Evolutionary conservation across 1,140 invertebrate species (phyloP).

Genomic region (Caerostris darwini): DNA sequence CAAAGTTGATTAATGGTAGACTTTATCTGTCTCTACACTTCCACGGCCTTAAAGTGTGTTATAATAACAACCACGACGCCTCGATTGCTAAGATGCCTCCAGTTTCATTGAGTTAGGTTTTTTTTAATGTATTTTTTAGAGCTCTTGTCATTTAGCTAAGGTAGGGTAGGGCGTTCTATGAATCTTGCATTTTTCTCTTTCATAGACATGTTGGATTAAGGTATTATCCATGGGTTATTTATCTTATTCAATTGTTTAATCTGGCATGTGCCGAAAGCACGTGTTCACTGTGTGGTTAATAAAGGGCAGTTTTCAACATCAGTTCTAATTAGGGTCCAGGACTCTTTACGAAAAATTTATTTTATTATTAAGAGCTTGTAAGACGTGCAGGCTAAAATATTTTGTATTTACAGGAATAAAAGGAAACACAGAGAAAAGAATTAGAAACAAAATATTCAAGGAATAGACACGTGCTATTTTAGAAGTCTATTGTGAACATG

Average conservation of each 20-base stretch:
- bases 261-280: not conserved
- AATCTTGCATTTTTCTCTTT: not conserved
- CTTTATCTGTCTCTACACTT: constrained; percentile 21
- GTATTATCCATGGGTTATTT: constrained; percentile 26
- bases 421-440: too few relatives aligned
- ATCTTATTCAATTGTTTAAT: constrained; percentile 39
- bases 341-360: too few relatives aligned
- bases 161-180: not conserved
- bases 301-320: not conserved
- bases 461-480: too few relatives aligned
- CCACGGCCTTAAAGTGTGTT: not conserved
- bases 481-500: too few relatives aligned
- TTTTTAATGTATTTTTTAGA: not conserved
- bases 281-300: not conserved
- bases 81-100: not conserved
- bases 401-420: too few relatives aligned
- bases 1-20: constrained; percentile 31
- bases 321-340: not conserved
- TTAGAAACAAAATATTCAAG: too few relatives aligned
- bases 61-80: constrained; percentile 7
- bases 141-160: not conserved
- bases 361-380: too few relatives aligned
- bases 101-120: not conserved
- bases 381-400: too few relatives aligned
- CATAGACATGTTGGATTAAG: not conserved